Evolutionary conservation across 23 tunicate genomes (phyloP).

Genomic region (Ciona savignyi): DNA sequence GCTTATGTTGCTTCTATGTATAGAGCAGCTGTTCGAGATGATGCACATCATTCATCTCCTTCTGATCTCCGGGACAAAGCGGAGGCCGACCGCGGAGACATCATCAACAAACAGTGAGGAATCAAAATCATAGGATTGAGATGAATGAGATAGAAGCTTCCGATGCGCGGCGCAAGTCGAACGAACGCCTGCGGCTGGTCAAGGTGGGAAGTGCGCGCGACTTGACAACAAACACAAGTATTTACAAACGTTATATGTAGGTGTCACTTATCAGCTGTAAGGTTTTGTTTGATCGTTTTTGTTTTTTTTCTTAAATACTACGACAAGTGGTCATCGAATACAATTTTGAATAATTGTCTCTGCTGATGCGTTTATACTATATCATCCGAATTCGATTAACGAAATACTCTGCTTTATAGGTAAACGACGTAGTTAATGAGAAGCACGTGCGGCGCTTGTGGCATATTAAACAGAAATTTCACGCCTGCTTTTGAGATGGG

Average conservation of each 20-base stretch:
- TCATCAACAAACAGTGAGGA: neutral
- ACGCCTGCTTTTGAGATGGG: slow-evolving; percentile 1
- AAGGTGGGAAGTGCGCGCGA: neutral
- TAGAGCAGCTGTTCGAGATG: neutral
- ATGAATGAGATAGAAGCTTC: neutral
- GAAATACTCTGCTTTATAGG: too few species aligned
- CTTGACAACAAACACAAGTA: neutral
- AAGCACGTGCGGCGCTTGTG: slow-evolving; percentile 14
- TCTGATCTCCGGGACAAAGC: neutral
- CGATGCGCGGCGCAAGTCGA: neutral
- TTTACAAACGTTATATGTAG: neutral
- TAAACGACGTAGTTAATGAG: slow-evolving; percentile 3
- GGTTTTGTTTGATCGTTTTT: too few species aligned
- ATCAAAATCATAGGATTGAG: neutral
- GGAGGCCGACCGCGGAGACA: neutral
- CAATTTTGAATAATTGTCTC: too few species aligned
- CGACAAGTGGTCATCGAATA: too few species aligned
- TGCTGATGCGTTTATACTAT: too few species aligned
- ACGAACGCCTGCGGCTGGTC: neutral
- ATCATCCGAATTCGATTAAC: too few species aligned
- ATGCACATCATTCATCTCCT: neutral
- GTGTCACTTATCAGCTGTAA: too few species aligned
- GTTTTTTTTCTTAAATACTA: too few species aligned
- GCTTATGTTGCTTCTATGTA: neutral
- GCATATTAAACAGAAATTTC: slow-evolving; percentile 17